Evolutionary conservation across 2,113 vertebrate genomes (phyloP), one percentile per base, ranked within the genome.

Genomic region (Leptobrachium leishanense): DNA sequence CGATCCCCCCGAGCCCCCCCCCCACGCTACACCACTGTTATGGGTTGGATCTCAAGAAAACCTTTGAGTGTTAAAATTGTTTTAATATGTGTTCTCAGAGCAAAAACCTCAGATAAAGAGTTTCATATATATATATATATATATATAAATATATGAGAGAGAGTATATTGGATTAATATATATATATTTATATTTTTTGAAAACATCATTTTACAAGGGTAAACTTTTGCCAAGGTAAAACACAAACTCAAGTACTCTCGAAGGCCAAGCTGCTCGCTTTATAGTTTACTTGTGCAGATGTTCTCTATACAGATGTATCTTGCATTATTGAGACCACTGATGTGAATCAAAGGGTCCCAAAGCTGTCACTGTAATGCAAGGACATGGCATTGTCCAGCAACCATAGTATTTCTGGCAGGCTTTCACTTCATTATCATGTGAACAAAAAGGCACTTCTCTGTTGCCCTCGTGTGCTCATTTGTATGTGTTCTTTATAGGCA

Each of bases 271-370:
- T 68, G 65, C 20, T 31, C 20, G 20, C 66, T 77, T 77, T 59
- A 77, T 68, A 66, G 54, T 64, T 72, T 79, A 6, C 68, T 79
- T 79, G 43, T 57, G 54, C 76, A 72, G 76, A 72, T 79, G 76
- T 79, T 57, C 76, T 65, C 57, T 43, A 72, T 79, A 79, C 76
- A 79, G 76, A 78, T 79, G 76, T 72, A 69, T 72, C 68, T 72
- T 79, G 68, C 76, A 79, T 79, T 72, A 65, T 79, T 79, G 44
- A 72, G 68, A 72, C 68, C 69, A 79, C 69, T 72, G 68, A 72
- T 44, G 69, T 64, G 68, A 68, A 66, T 79, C 76, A 79, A 72
- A 79, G 76, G 53, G 68, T 72, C 69, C 68, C 76, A 65, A 40
- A 72, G 76, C 76, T 79, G 76, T 79, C 69, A 65, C 59, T 65